Percentiles rank a stretch among this genome's conserved stretches.
Conservation (phyloP, 2,888 invertebrate species). For the Helicoverpa assulta region DNA sequence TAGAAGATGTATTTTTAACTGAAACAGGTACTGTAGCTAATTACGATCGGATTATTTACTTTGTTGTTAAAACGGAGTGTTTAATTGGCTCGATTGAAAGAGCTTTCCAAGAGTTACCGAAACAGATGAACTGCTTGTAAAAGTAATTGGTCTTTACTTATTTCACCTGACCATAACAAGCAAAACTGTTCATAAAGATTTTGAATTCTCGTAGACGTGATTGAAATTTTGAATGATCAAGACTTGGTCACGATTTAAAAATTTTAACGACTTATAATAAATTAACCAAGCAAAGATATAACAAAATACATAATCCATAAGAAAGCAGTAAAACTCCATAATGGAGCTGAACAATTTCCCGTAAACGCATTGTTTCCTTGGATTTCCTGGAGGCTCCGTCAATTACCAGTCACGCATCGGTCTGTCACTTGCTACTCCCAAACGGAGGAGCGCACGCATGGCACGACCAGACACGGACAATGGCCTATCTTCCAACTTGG, state of each 20-base stretch:
- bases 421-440: conserved; percentile 52
- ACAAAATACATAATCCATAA: conserved; percentile 18
- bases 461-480: conserved; percentile 68
- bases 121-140: neutral
- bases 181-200: neutral
- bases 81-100: neutral
- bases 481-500: conserved; percentile 45
- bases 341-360: conserved; percentile 48
- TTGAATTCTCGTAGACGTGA: neutral
- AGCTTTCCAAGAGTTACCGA: neutral
- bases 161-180: neutral
- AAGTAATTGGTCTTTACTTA: neutral
- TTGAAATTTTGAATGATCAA: neutral
- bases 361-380: conserved; percentile 52
- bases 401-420: conserved; percentile 69
- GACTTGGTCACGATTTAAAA: neutral
- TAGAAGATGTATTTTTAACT: conserved; percentile 35
- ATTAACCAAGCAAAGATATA: conserved; percentile 14
- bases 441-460: conserved; percentile 66
- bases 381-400: conserved; percentile 65
- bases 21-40: conserved; percentile 10
- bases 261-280: conserved; percentile 8
- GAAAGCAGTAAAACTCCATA: conserved; percentile 48
- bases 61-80: neutral
- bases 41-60: conserved; percentile 7